phyloP scores from a whole-genome alignment of 2,113 vertebrate genomes.

The Talpa occidentalis region DNA sequence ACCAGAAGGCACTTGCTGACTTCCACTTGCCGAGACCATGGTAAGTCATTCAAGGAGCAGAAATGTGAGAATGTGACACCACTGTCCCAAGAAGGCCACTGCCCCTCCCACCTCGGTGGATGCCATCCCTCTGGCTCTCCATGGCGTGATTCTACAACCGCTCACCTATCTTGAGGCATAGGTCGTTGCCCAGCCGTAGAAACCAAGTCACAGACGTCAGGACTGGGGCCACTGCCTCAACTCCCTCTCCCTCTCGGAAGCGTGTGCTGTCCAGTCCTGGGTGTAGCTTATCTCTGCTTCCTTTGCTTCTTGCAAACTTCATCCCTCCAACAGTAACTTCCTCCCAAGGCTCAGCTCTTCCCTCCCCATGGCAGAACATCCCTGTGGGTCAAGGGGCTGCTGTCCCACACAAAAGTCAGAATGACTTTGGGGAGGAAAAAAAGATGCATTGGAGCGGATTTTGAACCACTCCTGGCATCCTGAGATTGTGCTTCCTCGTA shows the following conservation, averaged over 20 bases:
- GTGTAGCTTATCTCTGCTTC: rapidly evolving
- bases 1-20: not conserved
- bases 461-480: not conserved
- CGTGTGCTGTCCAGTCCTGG: rapidly evolving
- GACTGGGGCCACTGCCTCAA: rapidly evolving
- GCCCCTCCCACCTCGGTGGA: not conserved
- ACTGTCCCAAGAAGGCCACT: rapidly evolving
- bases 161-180: rapidly evolving
- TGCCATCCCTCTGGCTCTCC: rapidly evolving
- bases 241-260: rapidly evolving
- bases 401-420: not conserved
- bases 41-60: rapidly evolving
- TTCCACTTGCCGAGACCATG: rapidly evolving
- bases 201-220: not conserved
- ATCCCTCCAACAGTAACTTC: not conserved
- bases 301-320: not conserved
- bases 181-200: rapidly evolving
- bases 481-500: not conserved
- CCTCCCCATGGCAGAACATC: rapidly evolving
- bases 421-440: not conserved
- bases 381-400: not conserved
- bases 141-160: not conserved
- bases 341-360: rapidly evolving
- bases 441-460: not conserved
- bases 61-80: not conserved